Percentiles rank a stretch among this genome's conserved stretches.
phyloP scores from a whole-genome alignment of 2,113 vertebrate genomes.

The Helogale parvula region DNA sequence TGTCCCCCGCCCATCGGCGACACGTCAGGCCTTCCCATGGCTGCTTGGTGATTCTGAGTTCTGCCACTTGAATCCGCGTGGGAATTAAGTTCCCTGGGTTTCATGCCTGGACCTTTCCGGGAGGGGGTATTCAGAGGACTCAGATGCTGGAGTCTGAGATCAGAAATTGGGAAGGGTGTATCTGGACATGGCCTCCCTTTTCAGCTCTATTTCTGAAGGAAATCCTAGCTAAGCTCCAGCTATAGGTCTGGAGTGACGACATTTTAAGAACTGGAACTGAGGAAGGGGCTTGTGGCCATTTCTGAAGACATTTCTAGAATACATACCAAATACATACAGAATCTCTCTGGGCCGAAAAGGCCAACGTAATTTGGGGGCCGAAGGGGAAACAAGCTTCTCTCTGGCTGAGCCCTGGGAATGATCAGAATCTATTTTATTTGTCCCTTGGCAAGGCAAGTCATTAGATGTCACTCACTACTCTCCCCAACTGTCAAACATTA shows the following conservation, averaged over 20 bases:
- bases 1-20: neutral
- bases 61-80: neutral
- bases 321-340: neutral
- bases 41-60: neutral
- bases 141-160: neutral
- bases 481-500: neutral
- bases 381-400: neutral
- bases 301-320: slow-evolving; percentile 43
- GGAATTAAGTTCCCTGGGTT: slow-evolving; percentile 4
- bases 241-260: neutral
- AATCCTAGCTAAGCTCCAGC: neutral
- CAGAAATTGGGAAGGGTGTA: neutral
- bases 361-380: neutral
- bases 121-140: neutral
- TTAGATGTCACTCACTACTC: slow-evolving; percentile 14
- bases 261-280: neutral
- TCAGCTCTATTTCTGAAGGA: slow-evolving; percentile 34
- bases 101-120: neutral
- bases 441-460: slow-evolving; percentile 8
- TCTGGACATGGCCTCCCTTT: neutral
- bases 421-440: neutral
- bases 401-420: neutral
- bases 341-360: neutral
- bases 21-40: slow-evolving; percentile 40
- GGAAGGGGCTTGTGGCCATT: slow-evolving; percentile 21